Evolutionary conservation across 2,113 vertebrate genomes (phyloP).

Genomic region (Circaetus cinerascens): DNA sequence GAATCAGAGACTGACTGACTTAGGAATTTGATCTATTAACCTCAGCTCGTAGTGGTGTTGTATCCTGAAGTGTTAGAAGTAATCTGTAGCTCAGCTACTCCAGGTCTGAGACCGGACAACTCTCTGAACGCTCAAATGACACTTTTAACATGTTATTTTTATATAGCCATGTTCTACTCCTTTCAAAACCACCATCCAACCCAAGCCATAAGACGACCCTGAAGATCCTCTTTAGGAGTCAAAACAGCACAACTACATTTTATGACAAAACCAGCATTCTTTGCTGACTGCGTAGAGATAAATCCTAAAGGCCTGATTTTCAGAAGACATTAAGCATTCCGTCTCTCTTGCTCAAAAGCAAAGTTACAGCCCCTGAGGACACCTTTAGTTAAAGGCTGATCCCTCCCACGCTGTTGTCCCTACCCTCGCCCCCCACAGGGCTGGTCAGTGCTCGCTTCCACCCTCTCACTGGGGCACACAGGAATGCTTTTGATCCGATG

Average conservation of each 20-base stretch:
- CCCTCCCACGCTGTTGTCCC: background rate
- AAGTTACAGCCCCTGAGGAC: background rate
- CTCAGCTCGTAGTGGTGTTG: background rate
- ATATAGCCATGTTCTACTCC: background rate
- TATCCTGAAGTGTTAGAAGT: background rate
- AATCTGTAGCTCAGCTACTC: background rate
- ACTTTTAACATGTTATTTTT: background rate
- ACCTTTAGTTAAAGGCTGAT: background rate
- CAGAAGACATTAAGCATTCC: background rate
- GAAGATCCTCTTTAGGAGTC: background rate
- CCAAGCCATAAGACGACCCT: background rate
- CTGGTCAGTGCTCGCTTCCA: background rate
- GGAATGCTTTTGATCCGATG: slow-evolving; percentile 28
- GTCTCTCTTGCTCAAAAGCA: background rate
- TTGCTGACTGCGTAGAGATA: background rate
- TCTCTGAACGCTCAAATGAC: background rate
- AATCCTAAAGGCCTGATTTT: background rate
- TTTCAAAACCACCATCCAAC: background rate
- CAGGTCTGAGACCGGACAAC: background rate
- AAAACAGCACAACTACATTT: background rate
- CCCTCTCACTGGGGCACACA: background rate
- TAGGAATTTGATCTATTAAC: slow-evolving; percentile 2
- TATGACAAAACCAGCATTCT: background rate
- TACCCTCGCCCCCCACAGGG: background rate
- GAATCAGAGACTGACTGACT: background rate